Base-by-base conservation (phyloP, 2,888 invertebrate species). In the Pseudoips prasinana region DNA sequence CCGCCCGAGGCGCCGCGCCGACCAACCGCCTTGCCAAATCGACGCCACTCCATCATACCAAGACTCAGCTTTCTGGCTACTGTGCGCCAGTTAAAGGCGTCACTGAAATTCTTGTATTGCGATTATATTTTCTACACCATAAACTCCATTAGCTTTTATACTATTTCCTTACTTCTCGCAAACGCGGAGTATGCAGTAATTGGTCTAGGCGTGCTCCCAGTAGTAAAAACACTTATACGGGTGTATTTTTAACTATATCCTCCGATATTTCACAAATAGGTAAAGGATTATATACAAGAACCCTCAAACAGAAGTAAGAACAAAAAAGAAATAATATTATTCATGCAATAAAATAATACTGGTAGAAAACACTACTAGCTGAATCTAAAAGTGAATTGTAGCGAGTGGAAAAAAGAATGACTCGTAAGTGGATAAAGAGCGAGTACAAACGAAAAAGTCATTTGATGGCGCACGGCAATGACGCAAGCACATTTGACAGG, bases 391-490 rank as follows among this genome's bases (percentile, higher is more conserved):
- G 85, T 85, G 87, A 87, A 87, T 86, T 87, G 86, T 86, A 72
- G 83, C 81, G 73, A 85, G 83, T 84, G 80, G 80, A 81, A 84
- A 84, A 57, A 85, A 86, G 82, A 84, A 84, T 83, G 83, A 76
- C 75, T 81, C 69, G 4, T 85, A 87, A 87, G 87, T 87, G 86
- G 84, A 85, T 87, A 87, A 87, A 86, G 83, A 83, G 83, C 79
- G 80, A 80, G 82, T 79, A 86, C 84, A 85, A 87, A 83, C 84
- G 85, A 82, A 86, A 86, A 79, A 85, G 86, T 86, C 87, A 86
- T 87, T 87, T 86, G 76, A 86, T 84, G 85, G 75, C 83, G 78
- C 75, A 72, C 76, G 70, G 69, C 64, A 74, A 78, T 75, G 82
- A 78, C 79, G 83, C 75, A 74, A 73, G 49, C 50, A 37, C 38